A percentile compares a stretch with the other conserved stretches of the same genome.
phyloP scores from a whole-genome alignment of 2,888 invertebrate species.

The Sussaba pulchella region DNA sequence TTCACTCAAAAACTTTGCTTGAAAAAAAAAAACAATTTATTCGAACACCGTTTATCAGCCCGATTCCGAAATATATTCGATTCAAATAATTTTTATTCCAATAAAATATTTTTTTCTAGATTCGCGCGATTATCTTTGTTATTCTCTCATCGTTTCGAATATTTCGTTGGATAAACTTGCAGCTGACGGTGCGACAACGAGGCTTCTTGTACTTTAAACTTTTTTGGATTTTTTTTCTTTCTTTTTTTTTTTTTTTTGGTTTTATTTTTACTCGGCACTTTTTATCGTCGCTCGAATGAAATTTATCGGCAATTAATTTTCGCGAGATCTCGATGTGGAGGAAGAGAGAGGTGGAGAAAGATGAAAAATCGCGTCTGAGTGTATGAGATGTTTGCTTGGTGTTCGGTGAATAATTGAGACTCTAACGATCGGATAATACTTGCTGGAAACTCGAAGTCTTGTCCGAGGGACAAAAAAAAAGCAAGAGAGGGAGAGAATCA shows the following conservation, averaged over 20 bases:
- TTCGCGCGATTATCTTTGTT: background rate
- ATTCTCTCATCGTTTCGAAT: background rate
- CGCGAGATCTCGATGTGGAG: conserved; percentile 2
- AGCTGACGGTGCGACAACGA: conserved; percentile 22
- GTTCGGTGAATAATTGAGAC: conserved; percentile 6
- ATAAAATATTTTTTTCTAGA: conserved; percentile 6
- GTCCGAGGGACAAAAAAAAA: background rate
- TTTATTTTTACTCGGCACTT: too few relatives aligned
- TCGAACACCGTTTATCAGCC: background rate
- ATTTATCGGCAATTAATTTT: background rate
- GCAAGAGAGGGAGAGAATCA: background rate
- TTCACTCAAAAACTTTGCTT: background rate
- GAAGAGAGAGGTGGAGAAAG: background rate
- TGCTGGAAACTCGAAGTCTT: conserved; percentile 1
- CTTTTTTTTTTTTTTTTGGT: too few relatives aligned
- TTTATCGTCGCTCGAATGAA: conserved; percentile 19
- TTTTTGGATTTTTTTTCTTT: conserved; percentile 13
- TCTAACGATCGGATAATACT: conserved; percentile 20
- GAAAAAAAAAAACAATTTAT: background rate
- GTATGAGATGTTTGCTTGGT: background rate
- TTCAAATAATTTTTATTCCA: background rate
- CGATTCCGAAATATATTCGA: background rate
- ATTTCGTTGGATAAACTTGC: background rate
- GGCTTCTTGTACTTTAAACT: conserved; percentile 17
- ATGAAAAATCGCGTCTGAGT: background rate